Conservation (phyloP, 1,140 invertebrate genomes). For the Brachionus sp. region DNA sequence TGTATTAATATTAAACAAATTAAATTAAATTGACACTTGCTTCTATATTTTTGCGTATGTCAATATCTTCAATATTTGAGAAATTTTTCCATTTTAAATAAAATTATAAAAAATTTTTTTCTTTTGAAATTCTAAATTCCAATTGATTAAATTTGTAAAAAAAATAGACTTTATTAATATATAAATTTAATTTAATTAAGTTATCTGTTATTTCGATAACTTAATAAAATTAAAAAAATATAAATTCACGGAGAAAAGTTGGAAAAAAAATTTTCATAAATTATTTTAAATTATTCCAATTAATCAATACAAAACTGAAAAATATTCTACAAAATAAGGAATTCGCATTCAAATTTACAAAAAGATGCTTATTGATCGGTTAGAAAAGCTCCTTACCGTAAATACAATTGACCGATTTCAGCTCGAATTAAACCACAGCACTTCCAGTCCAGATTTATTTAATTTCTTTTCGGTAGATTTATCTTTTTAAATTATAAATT, state of each 20-base stretch:
- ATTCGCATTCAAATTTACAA: background rate
- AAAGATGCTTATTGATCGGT: background rate
- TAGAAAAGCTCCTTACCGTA: background rate
- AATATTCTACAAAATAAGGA: background rate
- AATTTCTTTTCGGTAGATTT: background rate
- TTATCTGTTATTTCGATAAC: background rate
- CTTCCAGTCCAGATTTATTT: background rate
- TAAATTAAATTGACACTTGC: too few relatives aligned
- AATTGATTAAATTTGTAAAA: too few relatives aligned
- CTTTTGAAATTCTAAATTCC: too few relatives aligned
- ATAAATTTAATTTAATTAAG: too few relatives aligned
- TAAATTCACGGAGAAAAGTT: background rate
- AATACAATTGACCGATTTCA: background rate
- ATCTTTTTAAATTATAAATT: background rate
- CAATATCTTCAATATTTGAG: too few relatives aligned
- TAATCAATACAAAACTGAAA: slow-evolving; percentile 7
- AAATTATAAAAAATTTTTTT: too few relatives aligned
- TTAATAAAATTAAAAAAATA: background rate
- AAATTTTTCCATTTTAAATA: too few relatives aligned
- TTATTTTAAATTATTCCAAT: background rate
- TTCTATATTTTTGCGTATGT: too few relatives aligned
- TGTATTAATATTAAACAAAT: too few relatives aligned
- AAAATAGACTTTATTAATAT: too few relatives aligned
- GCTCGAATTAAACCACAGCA: background rate
- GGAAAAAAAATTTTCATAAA: background rate